phyloP scores from a whole-genome alignment of 1,140 invertebrate species.

The Temnothorax longispinosus region DNA sequence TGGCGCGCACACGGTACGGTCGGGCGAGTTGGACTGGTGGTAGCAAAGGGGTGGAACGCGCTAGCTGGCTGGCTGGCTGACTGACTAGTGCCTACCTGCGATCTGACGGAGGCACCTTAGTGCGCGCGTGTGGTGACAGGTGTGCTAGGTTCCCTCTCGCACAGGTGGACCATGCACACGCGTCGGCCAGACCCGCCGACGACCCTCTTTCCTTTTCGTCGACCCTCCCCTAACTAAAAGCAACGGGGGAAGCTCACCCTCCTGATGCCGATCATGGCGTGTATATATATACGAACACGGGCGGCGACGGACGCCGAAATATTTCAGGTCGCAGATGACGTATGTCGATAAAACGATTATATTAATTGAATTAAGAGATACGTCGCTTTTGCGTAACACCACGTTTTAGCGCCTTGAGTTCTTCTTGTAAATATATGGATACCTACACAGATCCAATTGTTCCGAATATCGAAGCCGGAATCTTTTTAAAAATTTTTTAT shows the following conservation, averaged over 20 bases:
- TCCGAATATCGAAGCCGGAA: neutral
- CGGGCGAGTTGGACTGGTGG: constrained; percentile 72
- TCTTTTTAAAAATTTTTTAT: neutral
- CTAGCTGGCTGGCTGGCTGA: constrained; percentile 58
- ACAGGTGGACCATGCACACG: constrained; percentile 80
- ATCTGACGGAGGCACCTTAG: constrained; percentile 68
- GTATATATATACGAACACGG: neutral
- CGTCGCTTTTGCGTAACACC: neutral
- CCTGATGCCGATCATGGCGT: constrained; percentile 1
- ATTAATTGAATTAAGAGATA: constrained; percentile 32
- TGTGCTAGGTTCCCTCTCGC: constrained; percentile 81
- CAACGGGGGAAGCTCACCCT: constrained; percentile 35
- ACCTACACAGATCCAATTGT: neutral
- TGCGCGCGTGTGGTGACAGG: constrained; percentile 83
- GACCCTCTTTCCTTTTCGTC: constrained; percentile 65
- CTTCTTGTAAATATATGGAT: neutral
- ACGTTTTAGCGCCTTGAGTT: neutral
- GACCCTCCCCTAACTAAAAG: constrained; percentile 39
- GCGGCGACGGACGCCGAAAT: constrained; percentile 15
- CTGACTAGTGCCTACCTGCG: constrained; percentile 62
- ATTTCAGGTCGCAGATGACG: constrained; percentile 18
- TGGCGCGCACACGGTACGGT: constrained; percentile 60
- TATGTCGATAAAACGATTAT: neutral
- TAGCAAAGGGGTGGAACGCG: constrained; percentile 71
- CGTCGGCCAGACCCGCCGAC: constrained; percentile 66